phyloP scores from a whole-genome alignment of 2,888 invertebrate genomes.

The Drosophila lacicola region DNA sequence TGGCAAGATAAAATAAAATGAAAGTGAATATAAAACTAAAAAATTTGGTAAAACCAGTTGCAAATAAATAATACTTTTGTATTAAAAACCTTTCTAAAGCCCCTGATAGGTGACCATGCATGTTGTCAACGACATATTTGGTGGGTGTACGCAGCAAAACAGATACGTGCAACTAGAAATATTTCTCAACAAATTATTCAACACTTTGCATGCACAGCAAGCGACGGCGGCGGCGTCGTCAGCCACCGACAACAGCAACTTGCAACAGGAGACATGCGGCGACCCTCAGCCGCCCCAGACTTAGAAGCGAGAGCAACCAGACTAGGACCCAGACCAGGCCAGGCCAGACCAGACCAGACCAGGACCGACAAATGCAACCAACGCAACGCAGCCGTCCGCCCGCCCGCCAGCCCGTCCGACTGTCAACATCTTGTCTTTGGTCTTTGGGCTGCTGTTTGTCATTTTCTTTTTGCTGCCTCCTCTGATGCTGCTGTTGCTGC shows the following conservation, averaged over 20 bases:
- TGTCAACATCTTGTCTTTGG: conserved; percentile 72
- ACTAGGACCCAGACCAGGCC: conserved; percentile 11
- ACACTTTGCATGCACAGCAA: conserved; percentile 80
- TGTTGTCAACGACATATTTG: conserved; percentile 38
- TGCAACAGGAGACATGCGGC: conserved; percentile 50
- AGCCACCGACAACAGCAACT: conserved; percentile 6
- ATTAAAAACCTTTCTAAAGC: not conserved
- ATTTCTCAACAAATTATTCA: conserved; percentile 83
- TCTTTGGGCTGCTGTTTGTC: conserved; percentile 70
- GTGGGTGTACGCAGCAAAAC: conserved; percentile 49
- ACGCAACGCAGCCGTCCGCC: conserved; percentile 5
- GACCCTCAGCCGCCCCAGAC: conserved; percentile 61
- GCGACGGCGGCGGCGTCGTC: conserved; percentile 16
- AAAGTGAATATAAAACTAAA: too few relatives aligned
- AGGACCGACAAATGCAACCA: conserved; percentile 6
- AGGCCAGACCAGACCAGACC: conserved; percentile 2
- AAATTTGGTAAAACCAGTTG: too few relatives aligned
- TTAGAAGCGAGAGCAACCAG: conserved; percentile 15
- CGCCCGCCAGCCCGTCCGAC: conserved; percentile 17
- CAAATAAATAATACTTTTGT: not conserved
- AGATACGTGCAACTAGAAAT: conserved; percentile 75
- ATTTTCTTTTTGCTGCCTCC: conserved; percentile 52
- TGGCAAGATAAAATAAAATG: too few relatives aligned
- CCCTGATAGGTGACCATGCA: not conserved
- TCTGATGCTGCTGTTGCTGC: conserved; percentile 44